phyloP scores from a whole-genome alignment of 2,888 invertebrate genomes.

The Hemistola chrysoprasaria region DNA sequence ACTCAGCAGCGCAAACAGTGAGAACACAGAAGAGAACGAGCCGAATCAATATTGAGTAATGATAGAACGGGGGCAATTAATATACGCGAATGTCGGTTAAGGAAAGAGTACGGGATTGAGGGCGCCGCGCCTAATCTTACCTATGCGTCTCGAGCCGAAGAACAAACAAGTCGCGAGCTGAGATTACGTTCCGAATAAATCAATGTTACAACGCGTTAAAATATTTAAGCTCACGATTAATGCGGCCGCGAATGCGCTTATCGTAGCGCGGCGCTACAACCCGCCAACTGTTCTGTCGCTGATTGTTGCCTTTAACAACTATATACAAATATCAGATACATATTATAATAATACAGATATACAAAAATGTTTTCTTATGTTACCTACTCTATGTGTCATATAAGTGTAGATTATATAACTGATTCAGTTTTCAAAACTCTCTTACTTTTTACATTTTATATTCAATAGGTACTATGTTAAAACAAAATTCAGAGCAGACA shows the following conservation, averaged over 20 bases:
- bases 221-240: conserved; percentile 81
- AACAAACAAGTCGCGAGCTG: conserved; percentile 78
- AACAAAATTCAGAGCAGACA: too few species aligned
- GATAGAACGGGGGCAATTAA: conserved; percentile 49
- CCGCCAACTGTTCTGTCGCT: conserved; percentile 20
- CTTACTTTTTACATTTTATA: too few species aligned
- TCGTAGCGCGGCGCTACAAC: conserved; percentile 48
- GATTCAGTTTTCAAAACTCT: too few species aligned
- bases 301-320: conserved; percentile 18
- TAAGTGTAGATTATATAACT: too few species aligned
- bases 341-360: too few species aligned
- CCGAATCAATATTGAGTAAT: conserved; percentile 16
- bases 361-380: too few species aligned
- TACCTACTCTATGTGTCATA: too few species aligned
- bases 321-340: conserved; percentile 6
- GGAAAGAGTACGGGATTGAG: conserved; percentile 53
- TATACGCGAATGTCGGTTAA: conserved; percentile 46
- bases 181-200: conserved; percentile 79
- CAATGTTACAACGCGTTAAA: conserved; percentile 81
- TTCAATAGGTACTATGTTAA: too few species aligned
- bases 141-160: conserved; percentile 76
- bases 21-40: conserved; percentile 10
- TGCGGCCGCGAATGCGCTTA: conserved; percentile 66
- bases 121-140: conserved; percentile 67
- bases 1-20: conserved; percentile 33